Evolutionary conservation across 2,888 invertebrate species (phyloP), one percentile per base, ranked within the genome.

Genomic region (Philonicus albiceps): DNA sequence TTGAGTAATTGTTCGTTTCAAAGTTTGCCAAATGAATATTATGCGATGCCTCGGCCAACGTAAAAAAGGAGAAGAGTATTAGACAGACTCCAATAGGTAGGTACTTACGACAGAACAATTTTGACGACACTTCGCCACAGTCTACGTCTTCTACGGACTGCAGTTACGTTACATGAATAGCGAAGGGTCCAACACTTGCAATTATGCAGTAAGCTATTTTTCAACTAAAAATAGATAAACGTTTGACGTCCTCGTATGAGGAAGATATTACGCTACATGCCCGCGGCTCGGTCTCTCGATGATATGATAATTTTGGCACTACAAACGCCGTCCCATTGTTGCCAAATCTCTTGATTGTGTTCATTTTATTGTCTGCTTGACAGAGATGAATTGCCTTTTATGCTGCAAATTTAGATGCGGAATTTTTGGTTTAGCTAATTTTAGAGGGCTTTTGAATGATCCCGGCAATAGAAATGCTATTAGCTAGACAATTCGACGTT

Each of bases 271-370:
- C 84, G 84, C 37, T 84, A 84, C 43, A 84, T 73, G 84, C 73
- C 73, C 27, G 64, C 64, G 64, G 13, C 22, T 83, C n/a, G n/a
- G 27, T 19, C 30, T 53, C 22, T 31, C 27, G 43, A 74, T 73
- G 73, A 84, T 84, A 73, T 84, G 73, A 84, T 84, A 84, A 84
- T 84, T 84, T 84, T 84, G 84, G 84, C 84, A 84, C 84, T 84
- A 73, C 73, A 22, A 73, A 84, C 27, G 40, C 40, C 22, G 7
- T 22, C 2, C 43, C 73, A 84, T 84, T 84, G 73, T 73, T 73
- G 84, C 84, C 84, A 84, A 84, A 84, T 84, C 30, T 84, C 3
- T 73, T 30, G 40, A 84, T 84, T 37, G 27, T 37, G 30, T 73
- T 84, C 40, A 73, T 84, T 84, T 84, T 84, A 84, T 84, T 84